These are phyloP conservation scores for Dendrolimus kikuchii DNA, from an alignment of 1,140 invertebrate species.

Conservation along the genomic window DNA sequence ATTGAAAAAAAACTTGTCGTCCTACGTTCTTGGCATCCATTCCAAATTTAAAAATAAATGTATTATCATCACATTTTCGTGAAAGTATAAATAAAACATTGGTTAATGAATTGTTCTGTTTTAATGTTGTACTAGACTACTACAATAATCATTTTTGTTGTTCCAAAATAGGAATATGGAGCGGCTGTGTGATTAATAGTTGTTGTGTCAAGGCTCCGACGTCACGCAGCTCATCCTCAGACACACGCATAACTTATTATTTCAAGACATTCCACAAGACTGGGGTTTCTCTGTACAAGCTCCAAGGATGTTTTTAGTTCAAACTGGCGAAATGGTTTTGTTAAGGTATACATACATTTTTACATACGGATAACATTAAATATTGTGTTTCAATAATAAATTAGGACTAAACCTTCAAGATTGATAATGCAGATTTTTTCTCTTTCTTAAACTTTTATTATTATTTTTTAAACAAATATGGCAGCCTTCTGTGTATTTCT, in stretches of 20 bases:
- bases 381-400: too few relatives aligned
- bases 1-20: too few relatives aligned
- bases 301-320: not conserved
- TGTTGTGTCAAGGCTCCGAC: slow-evolving; percentile 35
- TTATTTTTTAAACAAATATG: too few relatives aligned
- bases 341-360: not conserved
- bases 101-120: slow-evolving; percentile 7
- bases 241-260: slow-evolving; percentile 19
- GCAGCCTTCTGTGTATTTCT: too few relatives aligned
- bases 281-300: slow-evolving; percentile 1
- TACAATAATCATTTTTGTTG: slow-evolving; percentile 4
- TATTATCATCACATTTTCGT: too few relatives aligned
- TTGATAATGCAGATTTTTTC: too few relatives aligned
- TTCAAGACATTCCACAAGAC: slow-evolving; percentile 18
- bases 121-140: not conserved
- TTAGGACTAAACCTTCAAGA: too few relatives aligned
- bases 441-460: too few relatives aligned
- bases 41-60: too few relatives aligned
- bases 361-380: too few relatives aligned
- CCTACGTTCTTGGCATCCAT: too few relatives aligned
- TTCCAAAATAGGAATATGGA: slow-evolving; percentile 25
- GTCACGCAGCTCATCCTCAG: slow-evolving; percentile 17
- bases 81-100: not conserved
- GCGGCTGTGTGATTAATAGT: slow-evolving; percentile 47
- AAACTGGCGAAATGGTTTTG: too few relatives aligned